Evolutionary conservation across 2,797 vertebrate species (phyloP).

Genomic region (Pipistrellus pygmaeus): DNA sequence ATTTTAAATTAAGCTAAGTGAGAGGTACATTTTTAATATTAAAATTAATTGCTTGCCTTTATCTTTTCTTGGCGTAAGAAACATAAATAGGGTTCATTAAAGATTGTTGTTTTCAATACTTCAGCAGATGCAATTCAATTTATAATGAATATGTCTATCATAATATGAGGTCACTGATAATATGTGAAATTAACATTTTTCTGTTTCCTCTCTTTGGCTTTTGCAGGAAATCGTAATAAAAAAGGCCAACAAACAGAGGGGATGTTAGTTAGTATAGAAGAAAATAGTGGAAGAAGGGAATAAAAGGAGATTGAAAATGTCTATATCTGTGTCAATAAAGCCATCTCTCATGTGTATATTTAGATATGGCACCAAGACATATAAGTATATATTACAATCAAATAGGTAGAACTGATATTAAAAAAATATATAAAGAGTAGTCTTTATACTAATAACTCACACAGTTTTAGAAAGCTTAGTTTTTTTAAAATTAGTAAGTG

Average conservation of each 20-base stretch:
- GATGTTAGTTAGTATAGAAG: not conserved
- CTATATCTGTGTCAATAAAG: not conserved
- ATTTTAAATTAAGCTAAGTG: not conserved
- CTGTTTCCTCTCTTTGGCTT: not conserved
- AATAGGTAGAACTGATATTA: not conserved
- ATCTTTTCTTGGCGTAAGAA: not conserved
- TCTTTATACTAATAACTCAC: not conserved
- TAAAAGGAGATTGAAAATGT: not conserved
- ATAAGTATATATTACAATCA: not conserved
- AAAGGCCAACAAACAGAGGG: not conserved
- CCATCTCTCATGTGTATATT: too few relatives aligned
- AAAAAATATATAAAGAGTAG: not conserved
- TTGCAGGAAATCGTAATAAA: not conserved
- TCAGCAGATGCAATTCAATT: not conserved
- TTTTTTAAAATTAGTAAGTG: not conserved
- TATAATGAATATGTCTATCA: not conserved
- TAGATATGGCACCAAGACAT: not conserved
- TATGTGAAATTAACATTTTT: not conserved
- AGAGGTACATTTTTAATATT: not conserved
- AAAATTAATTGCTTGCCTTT: not conserved
- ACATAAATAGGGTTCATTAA: not conserved
- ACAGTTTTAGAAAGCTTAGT: not conserved
- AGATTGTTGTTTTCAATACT: not conserved
- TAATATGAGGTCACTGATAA: not conserved
- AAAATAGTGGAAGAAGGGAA: not conserved